phyloP scores from a whole-genome alignment of 2,888 invertebrate genomes.

The Nineta flava region DNA sequence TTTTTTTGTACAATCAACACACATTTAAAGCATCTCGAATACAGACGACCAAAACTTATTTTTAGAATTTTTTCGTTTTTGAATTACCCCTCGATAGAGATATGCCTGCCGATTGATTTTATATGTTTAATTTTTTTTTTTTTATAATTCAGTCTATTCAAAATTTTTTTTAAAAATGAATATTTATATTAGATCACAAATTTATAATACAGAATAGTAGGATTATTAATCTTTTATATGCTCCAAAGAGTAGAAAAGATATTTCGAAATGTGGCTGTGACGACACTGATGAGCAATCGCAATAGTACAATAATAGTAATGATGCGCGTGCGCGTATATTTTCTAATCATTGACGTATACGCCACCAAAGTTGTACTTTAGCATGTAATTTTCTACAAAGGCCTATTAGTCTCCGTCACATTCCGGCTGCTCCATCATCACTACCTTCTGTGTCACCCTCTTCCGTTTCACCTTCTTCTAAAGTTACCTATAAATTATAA shows the following conservation, averaged over 20 bases:
- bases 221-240: background rate
- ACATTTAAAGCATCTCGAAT: no score
- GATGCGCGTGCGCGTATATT: background rate
- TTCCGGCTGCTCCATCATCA: constrained; percentile 48
- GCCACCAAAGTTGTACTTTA: constrained; percentile 81
- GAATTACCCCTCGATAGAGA: no score
- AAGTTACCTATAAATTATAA: constrained; percentile 46
- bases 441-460: constrained; percentile 34
- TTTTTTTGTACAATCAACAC: no score
- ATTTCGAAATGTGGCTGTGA: background rate
- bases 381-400: constrained; percentile 81
- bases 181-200: background rate
- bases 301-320: background rate
- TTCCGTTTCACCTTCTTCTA: constrained; percentile 69
- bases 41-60: no score
- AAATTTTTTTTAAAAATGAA: background rate
- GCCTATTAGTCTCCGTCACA: constrained; percentile 88
- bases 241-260: constrained; percentile 1
- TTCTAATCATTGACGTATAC: constrained; percentile 48
- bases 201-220: background rate
- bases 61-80: no score
- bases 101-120: background rate
- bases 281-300: background rate
- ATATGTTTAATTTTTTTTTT: background rate
- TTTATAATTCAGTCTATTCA: background rate